Conservation (phyloP, 2,113 vertebrate genomes). For the Oryzias curvinotus region DNA sequence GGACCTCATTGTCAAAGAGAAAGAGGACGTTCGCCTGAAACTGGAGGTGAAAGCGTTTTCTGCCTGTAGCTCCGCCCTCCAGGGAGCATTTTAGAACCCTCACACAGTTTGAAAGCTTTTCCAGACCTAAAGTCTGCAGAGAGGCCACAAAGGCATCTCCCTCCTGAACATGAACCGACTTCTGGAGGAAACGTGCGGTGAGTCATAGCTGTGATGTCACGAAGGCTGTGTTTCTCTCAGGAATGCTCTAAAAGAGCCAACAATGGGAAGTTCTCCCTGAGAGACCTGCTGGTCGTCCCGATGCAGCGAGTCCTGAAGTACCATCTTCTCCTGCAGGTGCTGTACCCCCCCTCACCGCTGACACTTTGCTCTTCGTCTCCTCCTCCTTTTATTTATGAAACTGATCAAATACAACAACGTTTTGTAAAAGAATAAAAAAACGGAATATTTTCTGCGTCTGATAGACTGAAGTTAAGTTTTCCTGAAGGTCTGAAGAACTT, state of each 20-base stretch:
- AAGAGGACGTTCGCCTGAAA: conserved; percentile 90
- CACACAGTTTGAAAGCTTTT: background rate
- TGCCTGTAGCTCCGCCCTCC: background rate
- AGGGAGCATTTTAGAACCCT: background rate
- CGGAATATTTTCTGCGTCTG: too few relatives aligned
- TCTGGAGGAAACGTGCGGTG: background rate
- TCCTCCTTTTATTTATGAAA: too few relatives aligned
- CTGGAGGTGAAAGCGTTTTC: conserved; percentile 79
- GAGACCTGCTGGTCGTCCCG: conserved; percentile 92
- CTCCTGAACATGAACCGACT: too few relatives aligned
- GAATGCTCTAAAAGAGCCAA: conserved; percentile 95
- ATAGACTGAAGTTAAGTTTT: too few relatives aligned
- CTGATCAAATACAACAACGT: too few relatives aligned
- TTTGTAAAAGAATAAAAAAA: too few relatives aligned
- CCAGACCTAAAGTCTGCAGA: conserved; percentile 8
- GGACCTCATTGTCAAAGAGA: conserved; percentile 90
- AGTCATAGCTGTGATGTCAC: background rate
- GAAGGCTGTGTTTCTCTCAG: conserved; percentile 57
- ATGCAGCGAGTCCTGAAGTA: conserved; percentile 96
- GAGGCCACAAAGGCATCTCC: too few relatives aligned
- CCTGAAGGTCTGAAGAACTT: too few relatives aligned
- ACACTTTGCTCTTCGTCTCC: too few relatives aligned
- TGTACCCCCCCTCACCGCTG: background rate
- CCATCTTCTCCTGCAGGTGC: conserved; percentile 91
- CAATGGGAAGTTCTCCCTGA: conserved; percentile 90